Percentiles rank a stretch among this genome's conserved stretches.
Evolutionary conservation across 2,113 vertebrate species (phyloP).

Genomic region (Psittacula cyanocephala): DNA sequence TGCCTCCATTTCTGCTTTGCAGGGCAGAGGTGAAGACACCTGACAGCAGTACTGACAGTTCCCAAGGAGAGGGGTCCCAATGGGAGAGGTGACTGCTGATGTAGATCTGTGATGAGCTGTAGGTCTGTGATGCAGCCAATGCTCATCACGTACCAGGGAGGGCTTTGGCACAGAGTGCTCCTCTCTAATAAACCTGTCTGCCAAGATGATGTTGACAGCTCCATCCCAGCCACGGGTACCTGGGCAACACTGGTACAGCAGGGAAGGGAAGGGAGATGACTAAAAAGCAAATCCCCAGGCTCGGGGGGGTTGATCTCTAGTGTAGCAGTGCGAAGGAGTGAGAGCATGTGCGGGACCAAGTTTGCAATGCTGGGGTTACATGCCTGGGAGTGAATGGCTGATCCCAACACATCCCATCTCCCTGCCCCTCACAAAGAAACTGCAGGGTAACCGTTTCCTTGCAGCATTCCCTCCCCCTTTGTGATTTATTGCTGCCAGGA

Average conservation of each 20-base stretch:
- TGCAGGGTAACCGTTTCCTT: not conserved
- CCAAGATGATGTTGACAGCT: not conserved
- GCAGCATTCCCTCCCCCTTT: slow-evolving; percentile 24
- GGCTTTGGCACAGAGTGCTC: not conserved
- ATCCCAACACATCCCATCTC: not conserved
- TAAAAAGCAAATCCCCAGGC: not conserved
- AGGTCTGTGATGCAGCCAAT: not conserved
- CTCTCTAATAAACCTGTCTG: not conserved
- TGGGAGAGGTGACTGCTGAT: not conserved
- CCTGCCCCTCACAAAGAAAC: not conserved
- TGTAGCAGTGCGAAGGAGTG: not conserved
- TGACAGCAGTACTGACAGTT: not conserved
- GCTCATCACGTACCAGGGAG: not conserved
- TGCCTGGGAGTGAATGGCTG: not conserved
- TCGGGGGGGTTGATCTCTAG: not conserved
- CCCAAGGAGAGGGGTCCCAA: not conserved
- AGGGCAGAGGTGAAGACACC: not conserved
- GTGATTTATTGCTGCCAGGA: slow-evolving; percentile 60
- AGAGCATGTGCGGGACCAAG: not conserved
- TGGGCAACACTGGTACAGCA: not conserved
- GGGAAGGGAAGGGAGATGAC: not conserved
- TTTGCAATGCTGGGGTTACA: not conserved
- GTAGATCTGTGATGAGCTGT: not conserved
- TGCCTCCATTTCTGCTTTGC: not conserved
- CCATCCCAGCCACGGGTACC: not conserved